A percentile compares a stretch with the other conserved stretches of the same genome.
Evolutionary conservation across 2,797 vertebrate genomes (phyloP).

Genomic region (Sebastes kiyomatsui): DNA sequence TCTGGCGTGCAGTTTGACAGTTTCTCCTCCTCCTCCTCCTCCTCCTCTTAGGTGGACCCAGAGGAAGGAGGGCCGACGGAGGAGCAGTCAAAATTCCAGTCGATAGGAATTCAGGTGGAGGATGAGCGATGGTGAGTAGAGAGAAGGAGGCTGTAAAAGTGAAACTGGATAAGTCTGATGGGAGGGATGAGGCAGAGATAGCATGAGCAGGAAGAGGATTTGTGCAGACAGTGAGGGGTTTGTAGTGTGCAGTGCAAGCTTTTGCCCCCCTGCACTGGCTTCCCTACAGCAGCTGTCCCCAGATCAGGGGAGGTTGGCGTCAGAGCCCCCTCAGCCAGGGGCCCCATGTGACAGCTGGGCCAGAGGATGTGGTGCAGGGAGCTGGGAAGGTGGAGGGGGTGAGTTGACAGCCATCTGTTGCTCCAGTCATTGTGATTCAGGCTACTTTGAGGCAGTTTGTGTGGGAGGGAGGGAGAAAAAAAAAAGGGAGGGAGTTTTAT

Average conservation of each 20-base stretch:
- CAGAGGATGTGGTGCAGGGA: constrained; percentile 72
- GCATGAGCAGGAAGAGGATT: constrained; percentile 6
- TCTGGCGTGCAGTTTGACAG: constrained; percentile 15
- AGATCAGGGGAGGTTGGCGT: constrained; percentile 71
- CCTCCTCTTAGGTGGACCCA: constrained; percentile 89
- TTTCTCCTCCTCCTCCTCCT: background rate
- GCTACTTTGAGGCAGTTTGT: constrained; percentile 65
- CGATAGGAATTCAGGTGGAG: constrained; percentile 98
- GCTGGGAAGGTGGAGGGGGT: constrained; percentile 63
- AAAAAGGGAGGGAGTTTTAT: constrained; percentile 48
- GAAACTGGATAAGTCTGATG: constrained; percentile 41
- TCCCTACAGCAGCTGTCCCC: constrained; percentile 74
- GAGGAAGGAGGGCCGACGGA: constrained; percentile 86
- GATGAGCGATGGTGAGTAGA: constrained; percentile 92
- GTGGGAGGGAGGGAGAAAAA: constrained; percentile 24
- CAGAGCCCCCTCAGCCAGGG: constrained; percentile 70
- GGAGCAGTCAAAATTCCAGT: constrained; percentile 96
- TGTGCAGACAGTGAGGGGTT: constrained; percentile 44
- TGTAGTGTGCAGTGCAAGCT: constrained; percentile 42
- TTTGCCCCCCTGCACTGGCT: constrained; percentile 33
- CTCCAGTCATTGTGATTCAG: constrained; percentile 82
- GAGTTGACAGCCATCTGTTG: constrained; percentile 85
- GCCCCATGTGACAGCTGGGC: constrained; percentile 79
- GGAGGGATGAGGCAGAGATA: constrained; percentile 31
- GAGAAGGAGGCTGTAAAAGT: constrained; percentile 2